These are phyloP conservation scores for Drosophila rufa DNA, from an alignment of 1,140 invertebrate species.

Conservation along the genomic window DNA sequence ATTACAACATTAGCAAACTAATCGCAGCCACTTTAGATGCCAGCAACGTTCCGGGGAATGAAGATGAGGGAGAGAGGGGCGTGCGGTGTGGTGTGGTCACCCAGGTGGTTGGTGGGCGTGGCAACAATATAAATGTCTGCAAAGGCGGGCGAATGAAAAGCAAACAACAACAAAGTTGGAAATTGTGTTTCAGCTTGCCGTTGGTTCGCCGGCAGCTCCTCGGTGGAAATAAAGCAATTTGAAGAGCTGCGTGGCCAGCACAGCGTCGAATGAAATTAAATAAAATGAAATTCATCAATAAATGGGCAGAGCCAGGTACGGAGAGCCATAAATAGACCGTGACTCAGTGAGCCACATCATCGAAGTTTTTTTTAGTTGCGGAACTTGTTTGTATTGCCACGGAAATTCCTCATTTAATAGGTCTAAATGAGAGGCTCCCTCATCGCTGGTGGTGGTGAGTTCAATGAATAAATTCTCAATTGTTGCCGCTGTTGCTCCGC, in stretches of 20 bases:
- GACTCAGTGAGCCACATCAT: constrained; percentile 38
- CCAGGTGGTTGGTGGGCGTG: constrained; percentile 25
- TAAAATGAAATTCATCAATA: constrained; percentile 81
- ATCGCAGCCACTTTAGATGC: constrained; percentile 83
- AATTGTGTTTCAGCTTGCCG: constrained; percentile 58
- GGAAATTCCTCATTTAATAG: constrained; percentile 70
- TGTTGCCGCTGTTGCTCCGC: constrained; percentile 35
- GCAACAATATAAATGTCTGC: constrained; percentile 59
- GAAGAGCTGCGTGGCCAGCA: constrained; percentile 40
- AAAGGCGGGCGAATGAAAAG: constrained; percentile 52
- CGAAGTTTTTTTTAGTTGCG: constrained; percentile 57
- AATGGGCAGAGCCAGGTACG: constrained; percentile 42
- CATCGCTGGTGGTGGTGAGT: not conserved
- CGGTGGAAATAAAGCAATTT: constrained; percentile 67
- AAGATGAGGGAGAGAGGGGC: constrained; percentile 11
- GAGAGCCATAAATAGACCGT: constrained; percentile 62
- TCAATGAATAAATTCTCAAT: constrained; percentile 29
- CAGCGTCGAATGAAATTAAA: constrained; percentile 51
- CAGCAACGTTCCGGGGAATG: constrained; percentile 50
- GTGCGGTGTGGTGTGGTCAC: no score
- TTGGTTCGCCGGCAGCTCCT: constrained; percentile 25
- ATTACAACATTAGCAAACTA: constrained; percentile 84
- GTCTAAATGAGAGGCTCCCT: constrained; percentile 32
- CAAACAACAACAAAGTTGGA: constrained; percentile 67
- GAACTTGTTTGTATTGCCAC: constrained; percentile 73